Evolutionary conservation across 2,113 vertebrate species (phyloP), one percentile per base, ranked within the genome.

Genomic region (Dasyornis broadbenti): DNA sequence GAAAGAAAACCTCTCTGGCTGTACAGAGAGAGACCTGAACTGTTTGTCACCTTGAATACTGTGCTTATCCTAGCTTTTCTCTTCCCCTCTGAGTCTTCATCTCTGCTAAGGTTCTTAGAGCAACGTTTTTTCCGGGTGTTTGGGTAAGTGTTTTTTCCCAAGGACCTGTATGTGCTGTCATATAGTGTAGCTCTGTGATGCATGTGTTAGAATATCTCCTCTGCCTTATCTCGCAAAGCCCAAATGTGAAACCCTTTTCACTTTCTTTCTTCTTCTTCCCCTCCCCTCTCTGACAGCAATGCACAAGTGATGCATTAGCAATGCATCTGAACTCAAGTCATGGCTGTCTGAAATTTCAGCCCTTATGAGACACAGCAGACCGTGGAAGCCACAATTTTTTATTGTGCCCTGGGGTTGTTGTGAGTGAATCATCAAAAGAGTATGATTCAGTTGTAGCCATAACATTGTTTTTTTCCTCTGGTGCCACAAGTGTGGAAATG

Each of bases 371-470:
- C 59, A 94, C 81, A 94, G 39, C 82, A 90, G 78, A 90, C 79
- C 13, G 0, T 90, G 68, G 92, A 87, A 94, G 68, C 68, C 71
- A 81, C 79, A 30, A 49, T 72, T 91, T 87, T 94, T 95, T 93
- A 91, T 89, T 95, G 70, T 80, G 75, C 92, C 88, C 93, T 93
- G 44, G 52, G 93, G 93, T 87, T 80, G 84, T 87, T 93, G 90
- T 10, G 17, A 94, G 75, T 87, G 82, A 94, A 92, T 95, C 95
- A 93, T 95, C 85, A 88, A 59, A 92, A 94, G 23, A 59, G 54
- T 83, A 76, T 89, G 89, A 92, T 89, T 95, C 94, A 76, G 40
- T 82, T 92, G 94, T 79, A 93, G 75, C 69, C 57, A 45, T 93
- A 84, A 82, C 2, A 1, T 84, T 75, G 76, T 86, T 92, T 97